These are phyloP conservation scores for Hylaeus anthracinus DNA, from an alignment of 1,140 invertebrate species.

Conservation along the genomic window DNA sequence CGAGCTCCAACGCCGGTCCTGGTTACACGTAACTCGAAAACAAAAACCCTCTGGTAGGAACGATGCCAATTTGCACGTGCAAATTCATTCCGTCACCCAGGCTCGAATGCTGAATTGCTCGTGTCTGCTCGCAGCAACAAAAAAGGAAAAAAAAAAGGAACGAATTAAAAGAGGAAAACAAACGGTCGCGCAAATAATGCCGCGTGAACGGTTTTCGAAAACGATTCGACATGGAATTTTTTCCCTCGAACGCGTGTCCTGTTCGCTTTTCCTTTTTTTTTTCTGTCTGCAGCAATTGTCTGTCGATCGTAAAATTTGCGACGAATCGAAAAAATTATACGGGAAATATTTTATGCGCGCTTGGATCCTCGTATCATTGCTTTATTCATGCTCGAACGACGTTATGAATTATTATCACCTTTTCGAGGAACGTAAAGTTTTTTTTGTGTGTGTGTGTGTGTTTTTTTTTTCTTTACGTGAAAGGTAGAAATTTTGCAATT, in stretches of 20 bases:
- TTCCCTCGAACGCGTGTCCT: background rate
- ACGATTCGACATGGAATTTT: constrained; percentile 21
- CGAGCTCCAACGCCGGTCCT: background rate
- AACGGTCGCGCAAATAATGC: constrained; percentile 30
- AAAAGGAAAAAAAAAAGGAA: background rate
- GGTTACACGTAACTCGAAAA: background rate
- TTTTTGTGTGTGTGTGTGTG: background rate
- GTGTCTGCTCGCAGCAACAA: background rate
- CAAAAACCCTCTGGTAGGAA: background rate
- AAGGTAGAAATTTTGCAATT: background rate
- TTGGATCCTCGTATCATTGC: background rate
- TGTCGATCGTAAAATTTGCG: background rate
- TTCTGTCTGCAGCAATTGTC: constrained; percentile 11
- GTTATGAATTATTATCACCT: constrained; percentile 25
- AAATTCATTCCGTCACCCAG: constrained; percentile 3
- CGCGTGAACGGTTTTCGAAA: constrained; percentile 9
- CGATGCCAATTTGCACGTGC: constrained; percentile 10
- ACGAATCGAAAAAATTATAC: constrained; percentile 37
- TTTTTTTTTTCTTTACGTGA: background rate
- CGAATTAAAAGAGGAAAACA: background rate
- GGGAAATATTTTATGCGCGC: background rate
- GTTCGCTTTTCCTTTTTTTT: background rate
- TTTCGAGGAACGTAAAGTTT: background rate
- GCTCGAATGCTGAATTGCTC: background rate
- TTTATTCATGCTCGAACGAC: background rate